Evolutionary conservation across 2,797 vertebrate species (phyloP).

Genomic region (Ctenochaetus hawaiiensis): DNA sequence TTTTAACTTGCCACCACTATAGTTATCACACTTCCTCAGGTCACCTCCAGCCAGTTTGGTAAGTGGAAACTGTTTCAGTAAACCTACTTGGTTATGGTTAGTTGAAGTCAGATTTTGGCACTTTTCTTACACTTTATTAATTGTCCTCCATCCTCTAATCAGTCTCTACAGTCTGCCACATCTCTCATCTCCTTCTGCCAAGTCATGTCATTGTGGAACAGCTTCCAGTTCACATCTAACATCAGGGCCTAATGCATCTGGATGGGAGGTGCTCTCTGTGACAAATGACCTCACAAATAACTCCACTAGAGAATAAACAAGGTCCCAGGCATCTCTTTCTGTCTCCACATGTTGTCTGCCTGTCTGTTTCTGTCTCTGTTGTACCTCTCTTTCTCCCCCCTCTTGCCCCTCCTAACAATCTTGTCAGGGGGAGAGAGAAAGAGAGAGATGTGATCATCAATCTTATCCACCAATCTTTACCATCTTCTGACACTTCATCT

Average conservation of each 20-base stretch:
- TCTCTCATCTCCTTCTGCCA: slow-evolving; percentile 30
- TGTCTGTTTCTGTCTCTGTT: slow-evolving; percentile 32
- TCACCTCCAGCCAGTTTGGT: neutral
- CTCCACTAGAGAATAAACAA: slow-evolving; percentile 49
- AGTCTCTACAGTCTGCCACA: slow-evolving; percentile 1
- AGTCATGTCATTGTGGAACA: slow-evolving; percentile 40
- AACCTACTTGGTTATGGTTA: neutral
- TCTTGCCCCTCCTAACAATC: slow-evolving; percentile 10
- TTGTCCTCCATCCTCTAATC: slow-evolving; percentile 29
- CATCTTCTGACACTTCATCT: slow-evolving; percentile 66
- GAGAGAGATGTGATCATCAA: slow-evolving; percentile 49
- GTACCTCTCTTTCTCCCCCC: too few relatives aligned
- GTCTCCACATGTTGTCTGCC: slow-evolving; percentile 32
- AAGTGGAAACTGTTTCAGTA: neutral
- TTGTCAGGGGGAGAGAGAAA: slow-evolving; percentile 39
- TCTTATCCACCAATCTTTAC: slow-evolving; percentile 62
- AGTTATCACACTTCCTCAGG: too few relatives aligned
- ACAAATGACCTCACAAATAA: slow-evolving; percentile 67
- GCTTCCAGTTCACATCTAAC: slow-evolving; percentile 36
- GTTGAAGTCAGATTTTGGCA: neutral
- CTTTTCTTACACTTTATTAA: slow-evolving; percentile 2
- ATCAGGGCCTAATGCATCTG: slow-evolving; percentile 54
- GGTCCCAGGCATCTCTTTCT: slow-evolving; percentile 44
- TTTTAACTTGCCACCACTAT: too few relatives aligned
- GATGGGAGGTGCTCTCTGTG: slow-evolving; percentile 49